These are phyloP conservation scores for Forficula auricularia DNA, from an alignment of 1,140 invertebrate genomes.

Conservation along the genomic window DNA sequence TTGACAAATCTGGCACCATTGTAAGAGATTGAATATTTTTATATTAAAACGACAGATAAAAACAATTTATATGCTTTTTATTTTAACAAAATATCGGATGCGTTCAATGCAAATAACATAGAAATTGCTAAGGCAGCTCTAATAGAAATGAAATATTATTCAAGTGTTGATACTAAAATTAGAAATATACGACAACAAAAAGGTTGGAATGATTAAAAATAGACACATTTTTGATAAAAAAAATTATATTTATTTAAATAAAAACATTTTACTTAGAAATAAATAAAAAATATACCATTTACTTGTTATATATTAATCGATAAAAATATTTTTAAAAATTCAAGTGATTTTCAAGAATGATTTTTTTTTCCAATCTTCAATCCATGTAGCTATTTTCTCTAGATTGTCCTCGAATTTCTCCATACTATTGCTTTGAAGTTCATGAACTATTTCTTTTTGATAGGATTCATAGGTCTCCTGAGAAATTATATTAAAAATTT, in stretches of 20 bases:
- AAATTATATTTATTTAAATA: not conserved
- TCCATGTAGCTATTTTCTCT: constrained; percentile 60
- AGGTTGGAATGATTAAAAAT: not conserved
- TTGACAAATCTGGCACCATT: no score
- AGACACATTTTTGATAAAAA: not conserved
- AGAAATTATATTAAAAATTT: constrained; percentile 88
- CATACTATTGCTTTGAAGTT: constrained; percentile 59
- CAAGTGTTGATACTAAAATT: constrained; percentile 57
- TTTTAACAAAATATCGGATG: no score
- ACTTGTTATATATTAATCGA: no score
- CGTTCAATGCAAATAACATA: no score
- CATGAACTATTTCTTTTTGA: constrained; percentile 60
- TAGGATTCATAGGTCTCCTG: constrained; percentile 85
- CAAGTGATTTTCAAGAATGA: not conserved
- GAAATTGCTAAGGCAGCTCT: constrained; percentile 33
- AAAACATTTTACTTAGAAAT: not conserved
- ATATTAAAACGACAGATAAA: no score
- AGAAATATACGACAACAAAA: constrained; percentile 28
- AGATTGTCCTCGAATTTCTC: constrained; percentile 68
- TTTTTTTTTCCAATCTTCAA: constrained; percentile 56
- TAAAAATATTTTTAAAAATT: not conserved
- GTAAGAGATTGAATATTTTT: no score
- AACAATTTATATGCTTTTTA: no score
- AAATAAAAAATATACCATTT: no score
- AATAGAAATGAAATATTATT: constrained; percentile 65